These are phyloP conservation scores for Gambelia wislizenii DNA, from an alignment of 2,797 vertebrate species.

Conservation along the genomic window DNA sequence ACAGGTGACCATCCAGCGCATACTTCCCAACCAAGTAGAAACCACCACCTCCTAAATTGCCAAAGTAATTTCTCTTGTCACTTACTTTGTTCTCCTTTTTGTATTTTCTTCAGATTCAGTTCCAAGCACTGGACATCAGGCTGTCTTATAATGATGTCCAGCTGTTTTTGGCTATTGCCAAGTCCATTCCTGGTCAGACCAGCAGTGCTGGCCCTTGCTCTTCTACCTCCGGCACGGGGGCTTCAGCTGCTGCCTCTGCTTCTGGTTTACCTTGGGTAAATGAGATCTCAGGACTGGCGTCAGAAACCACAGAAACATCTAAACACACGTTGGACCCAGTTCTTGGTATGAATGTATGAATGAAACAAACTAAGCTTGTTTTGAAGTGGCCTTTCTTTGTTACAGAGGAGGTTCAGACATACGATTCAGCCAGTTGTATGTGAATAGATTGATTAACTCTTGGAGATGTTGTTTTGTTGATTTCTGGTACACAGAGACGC, in stretches of 20 bases:
- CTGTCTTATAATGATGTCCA: conserved; percentile 98
- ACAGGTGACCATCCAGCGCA: no score
- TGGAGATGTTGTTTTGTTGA: background rate
- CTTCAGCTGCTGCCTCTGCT: conserved; percentile 34
- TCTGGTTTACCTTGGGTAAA: conserved; percentile 22
- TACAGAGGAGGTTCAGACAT: background rate
- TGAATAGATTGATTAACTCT: rapidly evolving
- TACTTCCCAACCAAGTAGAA: no score
- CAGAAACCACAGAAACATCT: conserved; percentile 70
- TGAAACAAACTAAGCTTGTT: background rate
- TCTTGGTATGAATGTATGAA: conserved; percentile 84
- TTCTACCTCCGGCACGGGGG: background rate
- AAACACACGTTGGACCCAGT: conserved; percentile 83
- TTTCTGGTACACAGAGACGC: background rate
- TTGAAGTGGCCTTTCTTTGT: background rate
- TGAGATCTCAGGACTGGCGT: conserved; percentile 41
- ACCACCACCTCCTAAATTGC: no score
- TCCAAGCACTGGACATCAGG: conserved; percentile 93
- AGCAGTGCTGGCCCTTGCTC: conserved; percentile 62
- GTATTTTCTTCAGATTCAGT: conserved; percentile 86
- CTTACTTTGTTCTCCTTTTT: background rate
- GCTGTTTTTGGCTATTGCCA: conserved; percentile 95
- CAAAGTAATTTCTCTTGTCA: no score
- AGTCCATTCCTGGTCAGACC: conserved; percentile 88
- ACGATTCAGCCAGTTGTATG: background rate